Conservation (phyloP, 2,888 invertebrate genomes). For the Coelinius sp. region DNA sequence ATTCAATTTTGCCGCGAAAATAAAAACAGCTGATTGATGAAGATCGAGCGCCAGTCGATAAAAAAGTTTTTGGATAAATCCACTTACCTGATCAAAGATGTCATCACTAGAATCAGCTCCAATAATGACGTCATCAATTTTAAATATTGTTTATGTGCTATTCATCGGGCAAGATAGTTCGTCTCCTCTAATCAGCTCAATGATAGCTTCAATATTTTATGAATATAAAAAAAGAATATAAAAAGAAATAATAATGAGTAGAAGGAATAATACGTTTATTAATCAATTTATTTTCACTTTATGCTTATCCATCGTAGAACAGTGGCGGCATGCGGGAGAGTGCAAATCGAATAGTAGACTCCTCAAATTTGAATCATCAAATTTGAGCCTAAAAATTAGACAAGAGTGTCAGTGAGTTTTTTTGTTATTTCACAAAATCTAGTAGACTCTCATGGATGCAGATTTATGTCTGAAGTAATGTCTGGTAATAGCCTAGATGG, state of each 20-base stretch:
- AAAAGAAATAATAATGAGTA: neutral
- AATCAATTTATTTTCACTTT: constrained; percentile 12
- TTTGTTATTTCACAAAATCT: neutral
- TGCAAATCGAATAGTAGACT: constrained; percentile 8
- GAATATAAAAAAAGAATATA: neutral
- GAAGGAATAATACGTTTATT: neutral
- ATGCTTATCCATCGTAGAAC: constrained; percentile 39
- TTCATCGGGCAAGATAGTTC: neutral
- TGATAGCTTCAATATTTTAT: neutral
- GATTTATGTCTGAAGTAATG: no score
- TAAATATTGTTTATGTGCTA: neutral
- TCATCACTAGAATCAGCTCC: neutral
- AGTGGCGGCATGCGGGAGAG: constrained; percentile 10
- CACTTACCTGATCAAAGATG: neutral
- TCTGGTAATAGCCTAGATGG: neutral
- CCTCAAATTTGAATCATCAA: neutral
- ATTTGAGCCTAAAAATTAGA: neutral
- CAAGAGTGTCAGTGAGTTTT: neutral
- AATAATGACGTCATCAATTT: neutral
- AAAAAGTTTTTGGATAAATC: neutral
- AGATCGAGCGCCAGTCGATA: no score
- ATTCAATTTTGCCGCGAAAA: no score
- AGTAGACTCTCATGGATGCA: neutral
- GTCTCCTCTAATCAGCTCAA: neutral
- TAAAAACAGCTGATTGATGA: no score